A percentile compares a stretch with the other conserved stretches of the same genome.
Conservation (phyloP, 2,797 vertebrate species). For the Podargus strigoides region DNA sequence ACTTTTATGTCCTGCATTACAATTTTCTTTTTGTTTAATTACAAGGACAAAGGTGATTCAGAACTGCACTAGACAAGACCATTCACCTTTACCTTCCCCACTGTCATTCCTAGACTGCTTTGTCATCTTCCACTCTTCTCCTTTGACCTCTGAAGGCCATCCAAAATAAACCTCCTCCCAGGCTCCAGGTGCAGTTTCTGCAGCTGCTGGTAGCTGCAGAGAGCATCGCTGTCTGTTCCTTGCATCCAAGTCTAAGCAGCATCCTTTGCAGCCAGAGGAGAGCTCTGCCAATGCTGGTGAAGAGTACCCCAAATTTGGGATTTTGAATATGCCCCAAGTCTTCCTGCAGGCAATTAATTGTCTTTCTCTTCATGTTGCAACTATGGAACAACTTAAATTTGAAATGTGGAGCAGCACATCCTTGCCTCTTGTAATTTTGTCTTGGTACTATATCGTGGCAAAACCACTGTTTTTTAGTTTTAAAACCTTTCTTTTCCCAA, state of each 20-base stretch:
- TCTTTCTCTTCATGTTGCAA: not conserved
- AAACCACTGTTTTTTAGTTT: not conserved
- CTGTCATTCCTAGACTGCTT: not conserved
- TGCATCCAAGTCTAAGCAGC: not conserved
- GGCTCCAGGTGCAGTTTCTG: not conserved
- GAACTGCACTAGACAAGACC: not conserved
- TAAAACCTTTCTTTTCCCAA: not conserved
- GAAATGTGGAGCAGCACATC: not conserved
- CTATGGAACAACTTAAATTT: not conserved
- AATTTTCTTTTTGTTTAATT: not conserved
- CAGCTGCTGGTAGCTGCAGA: not conserved
- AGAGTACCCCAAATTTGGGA: not conserved
- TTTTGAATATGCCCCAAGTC: accelerated
- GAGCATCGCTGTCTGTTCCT: not conserved
- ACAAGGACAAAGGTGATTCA: not conserved
- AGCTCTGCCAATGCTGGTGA: not conserved
- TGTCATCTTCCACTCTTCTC: not conserved
- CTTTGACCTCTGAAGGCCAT: not conserved
- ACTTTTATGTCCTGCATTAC: not conserved
- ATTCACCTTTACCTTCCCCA: not conserved
- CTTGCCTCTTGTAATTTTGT: not conserved
- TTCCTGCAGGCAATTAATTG: not conserved
- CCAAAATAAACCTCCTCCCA: not conserved
- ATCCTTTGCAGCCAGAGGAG: not conserved
- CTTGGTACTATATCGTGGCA: not conserved